These are phyloP conservation scores for Cydia splendana DNA, from an alignment of 1,140 invertebrate genomes.

Conservation along the genomic window DNA sequence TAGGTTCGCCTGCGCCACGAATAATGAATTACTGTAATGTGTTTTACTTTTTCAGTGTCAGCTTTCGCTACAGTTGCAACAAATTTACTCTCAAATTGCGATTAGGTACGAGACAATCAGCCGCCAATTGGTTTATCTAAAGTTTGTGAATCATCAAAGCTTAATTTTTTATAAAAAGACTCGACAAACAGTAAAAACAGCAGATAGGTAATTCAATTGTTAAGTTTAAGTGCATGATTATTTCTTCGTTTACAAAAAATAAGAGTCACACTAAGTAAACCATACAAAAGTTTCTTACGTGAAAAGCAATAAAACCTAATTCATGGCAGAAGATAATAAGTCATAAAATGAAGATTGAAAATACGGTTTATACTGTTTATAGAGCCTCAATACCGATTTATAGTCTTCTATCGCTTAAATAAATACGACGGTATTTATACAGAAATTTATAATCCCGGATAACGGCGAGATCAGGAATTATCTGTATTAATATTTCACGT, in stretches of 20 bases:
- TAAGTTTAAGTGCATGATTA: too few relatives aligned
- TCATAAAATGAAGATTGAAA: not conserved
- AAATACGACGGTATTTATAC: not conserved
- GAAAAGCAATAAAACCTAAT: not conserved
- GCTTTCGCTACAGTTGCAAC: not conserved
- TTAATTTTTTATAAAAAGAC: too few relatives aligned
- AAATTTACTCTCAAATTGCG: not conserved
- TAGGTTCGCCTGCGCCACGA: not conserved
- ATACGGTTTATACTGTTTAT: not conserved
- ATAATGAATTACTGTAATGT: constrained; percentile 23
- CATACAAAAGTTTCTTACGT: too few relatives aligned
- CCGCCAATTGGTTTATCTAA: not conserved
- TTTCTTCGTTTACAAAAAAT: too few relatives aligned
- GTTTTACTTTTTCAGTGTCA: constrained; percentile 19
- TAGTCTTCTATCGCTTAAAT: not conserved
- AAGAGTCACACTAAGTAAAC: too few relatives aligned
- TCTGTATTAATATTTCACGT: not conserved
- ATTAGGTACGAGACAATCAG: not conserved
- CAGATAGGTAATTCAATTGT: too few relatives aligned
- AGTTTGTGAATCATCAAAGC: not conserved
- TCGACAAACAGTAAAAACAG: too few relatives aligned
- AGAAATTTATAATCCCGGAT: not conserved
- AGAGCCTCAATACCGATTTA: not conserved
- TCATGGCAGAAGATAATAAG: not conserved
- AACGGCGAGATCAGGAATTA: not conserved